Evolutionary conservation across 2,797 vertebrate genomes (phyloP).

Genomic region (Ctenochaetus hawaiiensis): DNA sequence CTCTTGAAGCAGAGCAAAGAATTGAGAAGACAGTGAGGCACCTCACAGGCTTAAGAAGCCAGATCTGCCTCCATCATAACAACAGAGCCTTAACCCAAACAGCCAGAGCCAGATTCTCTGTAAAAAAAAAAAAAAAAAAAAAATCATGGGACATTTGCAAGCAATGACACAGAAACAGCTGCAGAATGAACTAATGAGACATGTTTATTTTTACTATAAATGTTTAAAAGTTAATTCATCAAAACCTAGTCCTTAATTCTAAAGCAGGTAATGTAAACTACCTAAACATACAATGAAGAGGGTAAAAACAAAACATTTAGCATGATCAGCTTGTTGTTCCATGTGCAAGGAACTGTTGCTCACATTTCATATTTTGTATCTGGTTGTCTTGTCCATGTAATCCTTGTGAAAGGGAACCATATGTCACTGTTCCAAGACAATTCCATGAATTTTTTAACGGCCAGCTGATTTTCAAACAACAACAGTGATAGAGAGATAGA

Average conservation of each 20-base stretch:
- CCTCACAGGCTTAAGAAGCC: conserved; percentile 3
- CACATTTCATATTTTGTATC: background rate
- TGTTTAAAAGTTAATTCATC: conserved; percentile 23
- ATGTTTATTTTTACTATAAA: conserved; percentile 31
- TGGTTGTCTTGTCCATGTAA: background rate
- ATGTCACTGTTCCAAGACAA: rapidly evolving
- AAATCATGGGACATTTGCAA: conserved; percentile 2
- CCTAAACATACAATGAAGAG: background rate
- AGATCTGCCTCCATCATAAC: background rate
- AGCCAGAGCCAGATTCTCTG: background rate
- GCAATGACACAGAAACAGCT: conserved; percentile 4
- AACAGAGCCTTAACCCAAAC: conserved; percentile 4
- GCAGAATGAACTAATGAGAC: conserved; percentile 1
- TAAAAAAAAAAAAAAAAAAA: background rate
- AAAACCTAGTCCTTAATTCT: background rate
- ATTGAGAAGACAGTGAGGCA: background rate
- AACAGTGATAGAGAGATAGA: background rate
- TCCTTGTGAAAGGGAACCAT: background rate
- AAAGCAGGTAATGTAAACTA: background rate
- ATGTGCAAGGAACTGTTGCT: background rate
- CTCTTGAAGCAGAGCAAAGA: conserved; percentile 12
- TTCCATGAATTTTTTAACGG: background rate
- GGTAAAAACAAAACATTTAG: background rate
- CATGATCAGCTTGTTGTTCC: background rate
- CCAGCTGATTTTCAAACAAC: background rate